These are phyloP conservation scores for Tautogolabrus adspersus DNA, from an alignment of 2,113 vertebrate genomes.

Conservation along the genomic window DNA sequence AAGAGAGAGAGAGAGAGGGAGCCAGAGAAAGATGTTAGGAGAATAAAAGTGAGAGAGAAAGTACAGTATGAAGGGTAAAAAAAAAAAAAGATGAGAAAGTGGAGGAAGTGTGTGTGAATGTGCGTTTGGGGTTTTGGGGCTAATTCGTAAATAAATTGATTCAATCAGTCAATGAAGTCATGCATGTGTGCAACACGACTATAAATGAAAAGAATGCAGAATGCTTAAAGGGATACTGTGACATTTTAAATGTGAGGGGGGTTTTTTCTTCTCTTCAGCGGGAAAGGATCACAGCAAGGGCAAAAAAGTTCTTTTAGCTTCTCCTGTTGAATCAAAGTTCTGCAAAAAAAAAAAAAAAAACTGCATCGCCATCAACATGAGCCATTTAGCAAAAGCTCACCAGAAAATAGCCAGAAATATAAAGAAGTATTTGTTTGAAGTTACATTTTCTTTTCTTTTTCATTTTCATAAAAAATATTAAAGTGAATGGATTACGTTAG, in stretches of 20 bases:
- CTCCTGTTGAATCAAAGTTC: constrained; percentile 4
- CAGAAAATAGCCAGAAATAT: no score
- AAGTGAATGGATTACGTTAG: no score
- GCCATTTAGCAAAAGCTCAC: not conserved
- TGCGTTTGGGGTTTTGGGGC: constrained; percentile 28
- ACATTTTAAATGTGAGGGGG: constrained; percentile 50
- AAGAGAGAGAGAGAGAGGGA: constrained; percentile 51
- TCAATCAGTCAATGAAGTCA: constrained; percentile 64
- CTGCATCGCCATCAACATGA: not conserved
- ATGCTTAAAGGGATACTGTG: constrained; percentile 56
- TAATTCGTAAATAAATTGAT: constrained; percentile 66
- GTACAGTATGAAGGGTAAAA: constrained; percentile 60
- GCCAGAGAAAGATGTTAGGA: constrained; percentile 43
- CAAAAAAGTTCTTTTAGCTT: constrained; percentile 31
- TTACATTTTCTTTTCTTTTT: not conserved
- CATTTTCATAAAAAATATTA: no score
- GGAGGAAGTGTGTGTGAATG: constrained; percentile 16
- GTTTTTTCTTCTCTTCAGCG: constrained; percentile 22
- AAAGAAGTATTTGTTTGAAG: no score
- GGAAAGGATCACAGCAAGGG: constrained; percentile 20
- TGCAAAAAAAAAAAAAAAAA: constrained; percentile 14
- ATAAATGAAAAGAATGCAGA: constrained; percentile 52
- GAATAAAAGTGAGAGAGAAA: constrained; percentile 60
- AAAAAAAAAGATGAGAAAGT: constrained; percentile 47
- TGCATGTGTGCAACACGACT: constrained; percentile 32